Conservation (phyloP, 2,888 invertebrate genomes). For the Scaptomyza flava region DNA sequence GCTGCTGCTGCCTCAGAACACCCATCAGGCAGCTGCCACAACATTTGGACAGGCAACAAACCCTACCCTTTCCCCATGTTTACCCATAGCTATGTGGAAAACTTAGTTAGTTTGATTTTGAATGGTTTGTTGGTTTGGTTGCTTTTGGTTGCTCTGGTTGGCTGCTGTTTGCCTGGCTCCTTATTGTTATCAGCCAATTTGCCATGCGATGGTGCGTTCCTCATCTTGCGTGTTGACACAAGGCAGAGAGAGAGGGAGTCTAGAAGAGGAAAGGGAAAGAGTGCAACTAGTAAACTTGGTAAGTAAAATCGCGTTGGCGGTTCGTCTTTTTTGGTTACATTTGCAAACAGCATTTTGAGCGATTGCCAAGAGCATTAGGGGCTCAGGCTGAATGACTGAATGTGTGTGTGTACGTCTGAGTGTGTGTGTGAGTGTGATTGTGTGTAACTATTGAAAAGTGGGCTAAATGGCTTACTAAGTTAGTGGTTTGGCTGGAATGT, state of each 20-base stretch:
- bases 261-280: background rate
- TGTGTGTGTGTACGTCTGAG: background rate
- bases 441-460: slow-evolving; percentile 32
- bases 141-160: slow-evolving; percentile 26
- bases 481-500: slow-evolving; percentile 28
- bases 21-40: slow-evolving; percentile 35
- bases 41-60: slow-evolving; percentile 48
- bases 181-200: slow-evolving; percentile 74
- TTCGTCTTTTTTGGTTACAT: slow-evolving; percentile 56
- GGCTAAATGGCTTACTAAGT: slow-evolving; percentile 44
- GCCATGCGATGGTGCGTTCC: slow-evolving; percentile 60
- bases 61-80: background rate
- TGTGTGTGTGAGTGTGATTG: background rate
- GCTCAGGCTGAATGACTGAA: slow-evolving; percentile 19
- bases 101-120: slow-evolving; percentile 71
- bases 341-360: slow-evolving; percentile 69
- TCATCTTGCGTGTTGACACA: slow-evolving; percentile 20
- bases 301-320: slow-evolving; percentile 47
- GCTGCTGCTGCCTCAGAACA: slow-evolving; percentile 5
- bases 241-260: background rate
- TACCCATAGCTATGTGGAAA: slow-evolving; percentile 34
- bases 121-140: slow-evolving; percentile 68
- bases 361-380: slow-evolving; percentile 54
- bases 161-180: slow-evolving; percentile 37
- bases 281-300: slow-evolving; percentile 29